Evolutionary conservation across 2,888 invertebrate genomes (phyloP), one percentile per base, ranked within the genome.

Genomic region (Nyleta sp.): DNA sequence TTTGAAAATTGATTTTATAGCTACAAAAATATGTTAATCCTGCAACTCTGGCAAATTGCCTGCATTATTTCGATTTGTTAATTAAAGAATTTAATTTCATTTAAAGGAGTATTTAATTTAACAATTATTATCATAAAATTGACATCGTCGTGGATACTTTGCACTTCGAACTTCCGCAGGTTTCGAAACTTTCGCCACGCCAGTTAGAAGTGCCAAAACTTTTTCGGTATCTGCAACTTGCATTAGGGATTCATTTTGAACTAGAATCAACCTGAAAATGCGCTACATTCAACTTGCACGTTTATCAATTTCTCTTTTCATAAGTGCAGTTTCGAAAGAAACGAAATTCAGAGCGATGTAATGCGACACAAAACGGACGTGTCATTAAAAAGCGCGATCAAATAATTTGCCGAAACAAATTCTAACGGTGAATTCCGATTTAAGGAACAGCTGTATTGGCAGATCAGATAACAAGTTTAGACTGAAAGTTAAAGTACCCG

Each of bases 401-500:
- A n/a, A n/a, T n/a, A n/a, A n/a, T n/a, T n/a, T n/a, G n/a, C n/a
- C n/a, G n/a, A n/a, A n/a, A n/a, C n/a, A n/a, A n/a, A n/a, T n/a
- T n/a, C n/a, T n/a, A n/a, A n/a, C n/a, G n/a, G n/a, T n/a, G n/a
- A n/a, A n/a, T n/a, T n/a, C n/a, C n/a, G n/a, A n/a, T n/a, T n/a
- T n/a, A n/a, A n/a, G n/a, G n/a, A n/a, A n/a, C n/a, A n/a, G n/a
- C n/a, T 59, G 44, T 59, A 20, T 17, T 10, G 42, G 18, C n/a
- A n/a, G n/a, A 31, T 52, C 31, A 22, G 57, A 68, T 38, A 48
- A 55, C 46, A 68, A 68, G 57, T 68, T 68, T 68, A 48, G 28
- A 40, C 28, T 24, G 48, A 68, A 44, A 57, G 68, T 55, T 48
- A 46, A 67, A 55, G 42, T 17, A 48, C 48, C 48, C 48, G 55